These are phyloP conservation scores for Lasioglossum pauxillum DNA, from an alignment of 2,888 invertebrate species.

Conservation along the genomic window DNA sequence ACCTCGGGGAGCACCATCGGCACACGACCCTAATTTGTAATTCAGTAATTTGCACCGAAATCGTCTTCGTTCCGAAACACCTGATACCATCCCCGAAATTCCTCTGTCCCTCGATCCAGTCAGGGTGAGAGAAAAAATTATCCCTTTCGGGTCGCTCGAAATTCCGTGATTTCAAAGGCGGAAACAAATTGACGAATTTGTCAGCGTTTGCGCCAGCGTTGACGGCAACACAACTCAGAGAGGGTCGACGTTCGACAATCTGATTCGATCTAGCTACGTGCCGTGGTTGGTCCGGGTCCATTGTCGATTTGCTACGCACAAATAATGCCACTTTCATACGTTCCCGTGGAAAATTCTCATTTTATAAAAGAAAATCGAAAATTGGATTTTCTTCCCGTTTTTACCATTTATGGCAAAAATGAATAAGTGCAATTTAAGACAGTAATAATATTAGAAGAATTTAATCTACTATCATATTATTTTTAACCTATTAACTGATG, in stretches of 20 bases:
- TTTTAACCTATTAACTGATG: no score
- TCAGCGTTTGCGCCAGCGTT: conserved; percentile 29
- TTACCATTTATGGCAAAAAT: no score
- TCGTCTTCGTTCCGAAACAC: conserved; percentile 65
- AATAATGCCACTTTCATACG: not conserved
- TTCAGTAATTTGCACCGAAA: conserved; percentile 73
- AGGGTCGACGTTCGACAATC: conserved; percentile 9
- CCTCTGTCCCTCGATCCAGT: not conserved
- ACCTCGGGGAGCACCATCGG: not conserved
- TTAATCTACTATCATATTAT: no score
- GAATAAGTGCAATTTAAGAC: no score
- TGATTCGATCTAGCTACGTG: not conserved
- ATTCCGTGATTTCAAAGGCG: conserved; percentile 49
- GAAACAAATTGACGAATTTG: conserved; percentile 62
- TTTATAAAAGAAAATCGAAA: not conserved
- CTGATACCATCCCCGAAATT: conserved; percentile 69
- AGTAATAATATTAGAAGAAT: no score
- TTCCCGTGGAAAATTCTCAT: not conserved
- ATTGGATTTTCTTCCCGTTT: not conserved
- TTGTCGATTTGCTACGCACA: not conserved
- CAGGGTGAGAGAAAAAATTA: conserved; percentile 22
- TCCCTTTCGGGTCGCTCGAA: conserved; percentile 34
- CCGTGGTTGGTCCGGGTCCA: not conserved
- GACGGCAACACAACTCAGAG: not conserved
- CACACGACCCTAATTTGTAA: conserved; percentile 71